A percentile compares a stretch with the other conserved stretches of the same genome.
phyloP scores from a whole-genome alignment of 2,797 vertebrate genomes.

The Malacoctenus gilli region DNA sequence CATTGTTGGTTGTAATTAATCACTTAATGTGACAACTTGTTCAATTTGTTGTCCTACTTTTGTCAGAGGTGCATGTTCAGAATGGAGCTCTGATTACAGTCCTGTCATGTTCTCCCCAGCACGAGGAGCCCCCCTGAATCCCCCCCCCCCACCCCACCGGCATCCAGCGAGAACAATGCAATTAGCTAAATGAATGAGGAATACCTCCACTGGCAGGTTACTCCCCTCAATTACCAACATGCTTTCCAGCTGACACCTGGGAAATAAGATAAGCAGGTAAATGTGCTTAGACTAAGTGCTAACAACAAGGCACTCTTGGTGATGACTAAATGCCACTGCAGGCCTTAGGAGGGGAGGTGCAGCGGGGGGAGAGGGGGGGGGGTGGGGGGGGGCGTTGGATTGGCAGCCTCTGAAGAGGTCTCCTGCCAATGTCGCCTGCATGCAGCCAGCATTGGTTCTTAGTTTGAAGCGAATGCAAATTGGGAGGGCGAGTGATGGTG shows the following conservation, averaged over 20 bases:
- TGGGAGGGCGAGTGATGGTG: slow-evolving; percentile 30
- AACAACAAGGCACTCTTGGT: slow-evolving; percentile 70
- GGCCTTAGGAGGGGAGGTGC: slow-evolving; percentile 39
- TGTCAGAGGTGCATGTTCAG: slow-evolving; percentile 21
- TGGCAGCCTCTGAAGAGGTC: slow-evolving; percentile 55
- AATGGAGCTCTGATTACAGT: slow-evolving; percentile 45
- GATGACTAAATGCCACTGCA: slow-evolving; percentile 57
- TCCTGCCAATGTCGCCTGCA: slow-evolving; percentile 52
- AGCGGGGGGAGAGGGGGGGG: background rate
- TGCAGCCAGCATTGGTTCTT: slow-evolving; percentile 44
- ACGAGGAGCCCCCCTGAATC: slow-evolving; percentile 2
- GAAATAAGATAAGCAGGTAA: slow-evolving; percentile 76
- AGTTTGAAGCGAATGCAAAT: slow-evolving; percentile 58
- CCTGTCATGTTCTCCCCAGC: slow-evolving; percentile 48
- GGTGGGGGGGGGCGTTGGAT: slow-evolving; percentile 26
- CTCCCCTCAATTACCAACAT: slow-evolving; percentile 65
- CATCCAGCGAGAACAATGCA: slow-evolving; percentile 49
- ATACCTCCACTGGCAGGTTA: slow-evolving; percentile 59
- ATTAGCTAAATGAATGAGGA: slow-evolving; percentile 65
- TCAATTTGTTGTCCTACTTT: slow-evolving; percentile 18
- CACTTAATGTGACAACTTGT: slow-evolving; percentile 26
- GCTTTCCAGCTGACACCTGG: slow-evolving; percentile 59
- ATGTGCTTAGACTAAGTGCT: slow-evolving; percentile 69
- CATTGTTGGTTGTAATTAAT: slow-evolving; percentile 34
- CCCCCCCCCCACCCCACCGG: background rate